phyloP scores from a whole-genome alignment of 2,797 vertebrate genomes.

The Amazona ochrocephala region DNA sequence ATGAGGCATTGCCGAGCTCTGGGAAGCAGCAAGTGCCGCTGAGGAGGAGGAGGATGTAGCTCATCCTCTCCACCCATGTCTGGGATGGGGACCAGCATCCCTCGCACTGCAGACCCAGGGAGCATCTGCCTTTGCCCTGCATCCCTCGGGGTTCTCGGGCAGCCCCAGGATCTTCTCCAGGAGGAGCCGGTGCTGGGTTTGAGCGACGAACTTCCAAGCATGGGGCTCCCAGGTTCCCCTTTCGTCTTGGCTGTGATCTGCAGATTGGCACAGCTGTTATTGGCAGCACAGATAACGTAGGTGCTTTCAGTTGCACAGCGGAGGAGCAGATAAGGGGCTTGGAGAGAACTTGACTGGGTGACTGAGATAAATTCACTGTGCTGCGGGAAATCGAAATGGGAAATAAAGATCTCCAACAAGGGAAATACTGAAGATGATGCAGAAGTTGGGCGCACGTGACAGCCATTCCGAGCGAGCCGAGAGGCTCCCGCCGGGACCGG shows the following conservation, averaged over 20 bases:
- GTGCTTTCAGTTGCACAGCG: conserved; percentile 45
- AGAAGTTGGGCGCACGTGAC: not conserved
- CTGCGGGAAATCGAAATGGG: conserved; percentile 81
- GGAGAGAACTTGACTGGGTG: conserved; percentile 70
- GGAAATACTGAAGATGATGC: conserved; percentile 82
- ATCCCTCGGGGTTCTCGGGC: fast-evolving
- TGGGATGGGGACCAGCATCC: not conserved
- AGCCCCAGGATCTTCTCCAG: fast-evolving
- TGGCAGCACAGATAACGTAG: conserved; percentile 65
- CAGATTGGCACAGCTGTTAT: not conserved
- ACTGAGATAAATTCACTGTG: conserved; percentile 79
- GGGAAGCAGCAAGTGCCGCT: fast-evolving
- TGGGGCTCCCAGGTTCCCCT: not conserved
- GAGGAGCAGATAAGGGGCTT: conserved; percentile 73
- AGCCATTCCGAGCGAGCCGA: not conserved
- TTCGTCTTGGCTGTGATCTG: not conserved
- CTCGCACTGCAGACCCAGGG: not conserved
- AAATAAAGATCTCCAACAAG: conserved; percentile 75
- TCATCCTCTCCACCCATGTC: fast-evolving
- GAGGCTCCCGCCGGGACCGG: not conserved
- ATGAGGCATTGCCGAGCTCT: fast-evolving
- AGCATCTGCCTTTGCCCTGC: not conserved
- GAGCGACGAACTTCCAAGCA: fast-evolving
- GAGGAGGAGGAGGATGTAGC: not conserved
- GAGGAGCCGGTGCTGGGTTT: not conserved